Evolutionary conservation across 2,888 invertebrate species (phyloP).

Genomic region (Iselma pallidipennis): DNA sequence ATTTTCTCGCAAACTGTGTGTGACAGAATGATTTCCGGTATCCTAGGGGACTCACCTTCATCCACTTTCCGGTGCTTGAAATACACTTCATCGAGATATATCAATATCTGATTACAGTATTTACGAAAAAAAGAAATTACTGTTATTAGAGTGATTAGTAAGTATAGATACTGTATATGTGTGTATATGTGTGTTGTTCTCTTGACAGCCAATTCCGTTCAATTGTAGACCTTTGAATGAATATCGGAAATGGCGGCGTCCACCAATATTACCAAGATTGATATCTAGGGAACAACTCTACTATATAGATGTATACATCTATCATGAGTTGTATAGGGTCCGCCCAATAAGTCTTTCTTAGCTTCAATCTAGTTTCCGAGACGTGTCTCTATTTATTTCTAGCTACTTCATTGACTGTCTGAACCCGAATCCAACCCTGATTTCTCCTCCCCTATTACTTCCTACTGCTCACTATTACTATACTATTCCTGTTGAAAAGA

Average conservation of each 20-base stretch:
- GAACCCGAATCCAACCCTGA: background rate
- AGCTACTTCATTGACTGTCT: slow-evolving; percentile 38
- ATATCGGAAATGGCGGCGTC: background rate
- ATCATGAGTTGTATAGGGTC: slow-evolving; percentile 14
- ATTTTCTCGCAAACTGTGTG: background rate
- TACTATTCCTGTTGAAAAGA: slow-evolving; percentile 18
- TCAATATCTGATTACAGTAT: too few relatives aligned
- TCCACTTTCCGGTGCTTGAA: background rate
- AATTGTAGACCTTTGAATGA: background rate
- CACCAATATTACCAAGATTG: background rate
- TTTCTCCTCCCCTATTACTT: background rate
- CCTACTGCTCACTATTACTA: too few relatives aligned
- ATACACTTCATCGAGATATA: background rate
- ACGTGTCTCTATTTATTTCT: slow-evolving; percentile 48
- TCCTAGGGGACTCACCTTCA: background rate
- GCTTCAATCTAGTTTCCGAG: slow-evolving; percentile 44
- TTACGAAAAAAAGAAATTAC: too few relatives aligned
- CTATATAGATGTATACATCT: background rate
- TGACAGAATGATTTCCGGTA: background rate
- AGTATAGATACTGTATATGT: too few relatives aligned
- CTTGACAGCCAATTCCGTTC: background rate
- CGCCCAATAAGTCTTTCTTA: slow-evolving; percentile 40
- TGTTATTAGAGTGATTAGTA: too few relatives aligned
- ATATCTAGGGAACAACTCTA: background rate
- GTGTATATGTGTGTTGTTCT: background rate